These are phyloP conservation scores for Nephrotoma guestfalica DNA, from an alignment of 2,888 invertebrate species.

Conservation along the genomic window DNA sequence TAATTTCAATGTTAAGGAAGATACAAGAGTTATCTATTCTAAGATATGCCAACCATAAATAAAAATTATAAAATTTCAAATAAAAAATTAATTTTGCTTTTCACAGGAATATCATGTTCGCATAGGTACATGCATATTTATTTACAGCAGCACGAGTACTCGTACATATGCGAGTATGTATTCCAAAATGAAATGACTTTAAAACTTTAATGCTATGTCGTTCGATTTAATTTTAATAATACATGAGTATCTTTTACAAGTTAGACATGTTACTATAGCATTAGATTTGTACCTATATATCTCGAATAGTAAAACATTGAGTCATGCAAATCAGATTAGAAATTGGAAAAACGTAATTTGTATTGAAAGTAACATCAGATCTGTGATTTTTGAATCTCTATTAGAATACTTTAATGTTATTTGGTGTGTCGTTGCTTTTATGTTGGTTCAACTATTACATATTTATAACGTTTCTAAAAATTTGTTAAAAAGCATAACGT, in stretches of 20 bases:
- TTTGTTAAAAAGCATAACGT: too few species aligned
- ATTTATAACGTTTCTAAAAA: too few species aligned
- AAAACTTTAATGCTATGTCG: background rate
- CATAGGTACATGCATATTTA: too few species aligned
- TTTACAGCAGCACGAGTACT: too few species aligned
- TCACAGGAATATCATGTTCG: too few species aligned
- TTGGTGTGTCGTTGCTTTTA: background rate
- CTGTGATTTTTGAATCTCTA: background rate
- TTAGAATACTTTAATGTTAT: background rate
- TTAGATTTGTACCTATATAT: background rate
- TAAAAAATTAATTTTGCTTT: too few species aligned
- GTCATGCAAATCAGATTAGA: background rate
- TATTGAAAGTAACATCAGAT: background rate
- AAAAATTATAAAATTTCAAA: too few species aligned
- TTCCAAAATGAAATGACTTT: background rate
- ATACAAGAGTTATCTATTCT: too few species aligned
- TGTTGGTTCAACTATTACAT: too few species aligned
- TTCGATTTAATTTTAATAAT: background rate
- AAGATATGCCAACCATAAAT: too few species aligned
- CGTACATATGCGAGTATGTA: too few species aligned
- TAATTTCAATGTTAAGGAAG: too few species aligned
- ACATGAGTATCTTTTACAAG: background rate
- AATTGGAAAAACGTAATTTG: background rate
- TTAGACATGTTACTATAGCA: background rate
- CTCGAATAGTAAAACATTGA: background rate